Percentiles rank a stretch among this genome's conserved stretches.
These are phyloP conservation scores for Haliclona indistincta DNA, from an alignment of 37 sponge, comb jelly and placozoan species.

Conservation along the genomic window DNA sequence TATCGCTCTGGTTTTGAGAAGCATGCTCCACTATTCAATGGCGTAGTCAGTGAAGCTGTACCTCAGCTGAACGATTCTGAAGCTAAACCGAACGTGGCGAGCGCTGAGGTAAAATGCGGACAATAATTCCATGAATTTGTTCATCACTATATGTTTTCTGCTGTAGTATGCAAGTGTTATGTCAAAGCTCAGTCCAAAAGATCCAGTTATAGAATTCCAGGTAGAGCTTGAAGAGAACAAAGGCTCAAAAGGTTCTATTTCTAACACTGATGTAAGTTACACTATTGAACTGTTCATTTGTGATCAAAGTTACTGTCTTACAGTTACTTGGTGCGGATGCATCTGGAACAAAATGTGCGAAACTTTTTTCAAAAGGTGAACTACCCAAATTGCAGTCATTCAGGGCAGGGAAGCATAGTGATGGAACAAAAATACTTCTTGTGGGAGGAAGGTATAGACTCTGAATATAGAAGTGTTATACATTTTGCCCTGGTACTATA, in stretches of 20 bases:
- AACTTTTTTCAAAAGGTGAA: neutral
- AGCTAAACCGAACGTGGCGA: neutral
- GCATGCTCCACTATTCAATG: neutral
- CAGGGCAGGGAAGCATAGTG: neutral
- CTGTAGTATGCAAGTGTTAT: neutral
- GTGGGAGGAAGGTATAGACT: slow-evolving; percentile 9
- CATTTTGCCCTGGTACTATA: neutral
- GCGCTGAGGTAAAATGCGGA: neutral
- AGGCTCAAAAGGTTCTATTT: neutral
- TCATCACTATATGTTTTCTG: too few species aligned
- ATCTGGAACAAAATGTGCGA: neutral
- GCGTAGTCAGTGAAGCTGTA: too few species aligned
- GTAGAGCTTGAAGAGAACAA: neutral
- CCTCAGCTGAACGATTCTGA: neutral
- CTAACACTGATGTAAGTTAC: too few species aligned
- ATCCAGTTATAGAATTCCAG: neutral
- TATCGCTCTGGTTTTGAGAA: neutral
- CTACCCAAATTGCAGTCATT: slow-evolving; percentile 11
- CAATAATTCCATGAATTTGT: too few species aligned
- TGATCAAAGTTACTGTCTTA: too few species aligned
- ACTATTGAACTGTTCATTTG: too few species aligned
- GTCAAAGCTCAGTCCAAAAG: neutral
- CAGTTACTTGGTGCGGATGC: neutral
- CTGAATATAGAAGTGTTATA: neutral
- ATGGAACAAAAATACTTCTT: neutral